Percentiles rank a stretch among this genome's conserved stretches.
Conservation (phyloP, 2,113 vertebrate genomes). For the Ginglymostoma cirratum region DNA sequence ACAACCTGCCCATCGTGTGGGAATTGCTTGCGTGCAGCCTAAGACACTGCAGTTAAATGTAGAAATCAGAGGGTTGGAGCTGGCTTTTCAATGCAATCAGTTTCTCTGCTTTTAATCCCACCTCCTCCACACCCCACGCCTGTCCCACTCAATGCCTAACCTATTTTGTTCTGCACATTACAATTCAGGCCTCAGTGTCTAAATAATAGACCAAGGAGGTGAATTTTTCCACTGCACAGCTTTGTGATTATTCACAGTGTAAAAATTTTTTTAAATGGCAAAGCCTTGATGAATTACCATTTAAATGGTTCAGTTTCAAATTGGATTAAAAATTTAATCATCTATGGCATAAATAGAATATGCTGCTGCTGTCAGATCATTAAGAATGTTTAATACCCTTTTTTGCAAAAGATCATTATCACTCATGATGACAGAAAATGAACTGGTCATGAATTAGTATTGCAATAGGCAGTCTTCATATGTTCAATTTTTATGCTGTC, state of each 20-base stretch:
- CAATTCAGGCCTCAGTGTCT: background rate
- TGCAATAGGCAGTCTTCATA: background rate
- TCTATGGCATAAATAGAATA: conserved; percentile 8
- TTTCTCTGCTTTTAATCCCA: background rate
- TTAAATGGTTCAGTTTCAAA: background rate
- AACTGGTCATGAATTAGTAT: background rate
- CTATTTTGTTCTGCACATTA: background rate
- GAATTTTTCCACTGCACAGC: background rate
- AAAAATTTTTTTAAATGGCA: background rate
- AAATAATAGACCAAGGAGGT: background rate
- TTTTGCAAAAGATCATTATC: background rate
- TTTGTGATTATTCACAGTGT: background rate
- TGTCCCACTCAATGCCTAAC: background rate
- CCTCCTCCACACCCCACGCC: no score
- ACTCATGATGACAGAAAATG: background rate
- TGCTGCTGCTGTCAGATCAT: background rate
- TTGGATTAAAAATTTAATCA: conserved; percentile 4
- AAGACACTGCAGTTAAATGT: background rate
- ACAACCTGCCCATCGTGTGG: background rate
- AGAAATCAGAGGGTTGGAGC: background rate
- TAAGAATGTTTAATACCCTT: background rate
- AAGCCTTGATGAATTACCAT: background rate
- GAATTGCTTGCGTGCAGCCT: background rate
- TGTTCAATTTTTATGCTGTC: background rate
- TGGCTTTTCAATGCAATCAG: background rate